A percentile compares a stretch with the other conserved stretches of the same genome.
These are phyloP conservation scores for Sarcophaga bullata DNA, from an alignment of 1,140 invertebrate species.

Conservation along the genomic window DNA sequence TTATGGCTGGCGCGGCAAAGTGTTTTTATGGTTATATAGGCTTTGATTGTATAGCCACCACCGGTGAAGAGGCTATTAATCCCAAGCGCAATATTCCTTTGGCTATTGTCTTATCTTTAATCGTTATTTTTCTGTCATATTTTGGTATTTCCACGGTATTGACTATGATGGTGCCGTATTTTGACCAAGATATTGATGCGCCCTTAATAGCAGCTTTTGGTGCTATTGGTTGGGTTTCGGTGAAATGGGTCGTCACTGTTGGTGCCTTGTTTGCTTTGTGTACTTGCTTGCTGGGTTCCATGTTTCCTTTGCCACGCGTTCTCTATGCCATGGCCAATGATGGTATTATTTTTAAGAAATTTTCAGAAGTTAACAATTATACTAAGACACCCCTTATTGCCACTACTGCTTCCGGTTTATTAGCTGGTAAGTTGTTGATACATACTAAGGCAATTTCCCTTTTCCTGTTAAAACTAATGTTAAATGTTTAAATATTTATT, in stretches of 20 bases:
- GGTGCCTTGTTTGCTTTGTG: constrained; percentile 84
- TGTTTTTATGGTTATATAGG: constrained; percentile 94
- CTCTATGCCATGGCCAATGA: constrained; percentile 92
- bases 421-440: constrained; percentile 56
- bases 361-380: constrained; percentile 75
- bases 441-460: not conserved
- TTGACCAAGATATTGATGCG: constrained; percentile 81
- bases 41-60: constrained; percentile 89
- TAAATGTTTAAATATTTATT: constrained; percentile 46
- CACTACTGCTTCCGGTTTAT: constrained; percentile 81
- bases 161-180: constrained; percentile 95
- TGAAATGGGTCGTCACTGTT: constrained; percentile 85
- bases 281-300: constrained; percentile 84
- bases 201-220: constrained; percentile 87
- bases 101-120: constrained; percentile 83
- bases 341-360: constrained; percentile 81
- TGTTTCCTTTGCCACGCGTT: constrained; percentile 89
- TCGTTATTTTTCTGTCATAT: constrained; percentile 83
- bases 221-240: constrained; percentile 75
- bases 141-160: constrained; percentile 86
- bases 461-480: not conserved
- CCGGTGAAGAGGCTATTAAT: constrained; percentile 86
- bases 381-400: constrained; percentile 87
- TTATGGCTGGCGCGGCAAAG: constrained; percentile 86
- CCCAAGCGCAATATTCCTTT: constrained; percentile 88